phyloP scores from a whole-genome alignment of 2,113 vertebrate species.

The Loxodonta africana region DNA sequence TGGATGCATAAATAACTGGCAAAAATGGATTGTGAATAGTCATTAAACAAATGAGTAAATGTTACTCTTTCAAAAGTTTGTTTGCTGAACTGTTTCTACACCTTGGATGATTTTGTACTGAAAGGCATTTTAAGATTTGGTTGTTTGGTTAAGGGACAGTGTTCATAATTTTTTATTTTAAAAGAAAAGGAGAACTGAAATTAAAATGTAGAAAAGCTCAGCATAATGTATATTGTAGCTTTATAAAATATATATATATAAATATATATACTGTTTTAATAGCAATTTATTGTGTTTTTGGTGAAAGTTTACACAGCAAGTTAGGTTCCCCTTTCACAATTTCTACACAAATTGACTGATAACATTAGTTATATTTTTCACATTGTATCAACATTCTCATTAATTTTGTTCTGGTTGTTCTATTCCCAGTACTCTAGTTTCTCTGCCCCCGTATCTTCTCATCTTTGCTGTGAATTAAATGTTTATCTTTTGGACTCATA shows the following conservation, averaged over 20 bases:
- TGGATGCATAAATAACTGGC: neutral
- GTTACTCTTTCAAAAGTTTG: neutral
- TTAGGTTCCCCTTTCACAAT: too few relatives aligned
- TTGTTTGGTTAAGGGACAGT: neutral
- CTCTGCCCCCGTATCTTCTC: too few relatives aligned
- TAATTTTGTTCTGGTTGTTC: too few relatives aligned
- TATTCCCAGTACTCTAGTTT: too few relatives aligned
- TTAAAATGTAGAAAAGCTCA: neutral
- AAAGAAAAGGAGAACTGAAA: neutral
- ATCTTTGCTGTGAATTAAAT: too few relatives aligned
- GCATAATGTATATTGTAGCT: neutral
- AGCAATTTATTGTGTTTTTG: too few relatives aligned
- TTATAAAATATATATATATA: neutral
- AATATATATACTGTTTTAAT: too few relatives aligned
- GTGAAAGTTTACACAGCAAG: too few relatives aligned
- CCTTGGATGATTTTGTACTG: neutral
- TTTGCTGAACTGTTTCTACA: neutral
- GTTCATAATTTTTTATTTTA: neutral
- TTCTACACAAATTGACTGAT: too few relatives aligned
- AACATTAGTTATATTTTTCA: too few relatives aligned
- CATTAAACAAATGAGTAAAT: slow-evolving; percentile 20
- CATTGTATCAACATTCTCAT: too few relatives aligned
- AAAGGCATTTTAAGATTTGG: neutral
- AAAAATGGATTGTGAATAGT: neutral
- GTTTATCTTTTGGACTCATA: too few relatives aligned